Base-by-base conservation (phyloP, 2,888 invertebrate genomes). In the Drosophila limbata region DNA sequence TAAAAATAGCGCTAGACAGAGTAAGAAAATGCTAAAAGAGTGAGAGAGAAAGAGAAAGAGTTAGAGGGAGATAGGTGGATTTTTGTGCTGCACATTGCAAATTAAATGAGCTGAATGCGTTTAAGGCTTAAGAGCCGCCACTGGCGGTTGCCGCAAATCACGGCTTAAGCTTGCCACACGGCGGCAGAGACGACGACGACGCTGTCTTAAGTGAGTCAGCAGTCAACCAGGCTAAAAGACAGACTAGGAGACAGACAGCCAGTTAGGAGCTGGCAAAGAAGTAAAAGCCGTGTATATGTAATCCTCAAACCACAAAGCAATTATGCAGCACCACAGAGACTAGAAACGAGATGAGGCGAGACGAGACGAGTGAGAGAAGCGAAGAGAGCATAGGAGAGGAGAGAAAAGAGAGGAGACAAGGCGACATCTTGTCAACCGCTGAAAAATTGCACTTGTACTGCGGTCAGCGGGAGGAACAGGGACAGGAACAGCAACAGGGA, bases 21-120 rank as follows among this genome's bases (percentile, higher is more conserved):
- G 25, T 15, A 40, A 42, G 10, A 15, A 28, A 17, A 40, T 28
- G 45, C 11, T 15, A 21, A 25, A 56, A 35, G 10, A n/a, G 21
- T 13, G 19, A 56, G n/a, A 57, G 10, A 10, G 42, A 40, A 2
- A 40, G 40, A 9, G 40, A 17, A 19, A 60, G 13, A 61, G 25
- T n/a, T n/a, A n/a, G n/a, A n/a, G n/a, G n/a, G n/a, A n/a, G n/a
- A n/a, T n/a, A 40, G 17, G 9, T 40, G 2, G 42, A 13, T 11
- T 13, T n/a, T 51, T 35, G 21, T 77, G 79, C 67, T 35, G 65
- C 69, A 69, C 74, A 69, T 52, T 77, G 81, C 66, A 89, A 84
- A 81, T 81, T 73, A 84, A 89, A 89, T 84, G 87, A 88, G 84
- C 82, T 75, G 84, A 77, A 79, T 87, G 88, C 88, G 86, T 88